A percentile compares a stretch with the other conserved stretches of the same genome.
Evolutionary conservation across 2,113 vertebrate species (phyloP).

Genomic region (Heterochromis multidens): DNA sequence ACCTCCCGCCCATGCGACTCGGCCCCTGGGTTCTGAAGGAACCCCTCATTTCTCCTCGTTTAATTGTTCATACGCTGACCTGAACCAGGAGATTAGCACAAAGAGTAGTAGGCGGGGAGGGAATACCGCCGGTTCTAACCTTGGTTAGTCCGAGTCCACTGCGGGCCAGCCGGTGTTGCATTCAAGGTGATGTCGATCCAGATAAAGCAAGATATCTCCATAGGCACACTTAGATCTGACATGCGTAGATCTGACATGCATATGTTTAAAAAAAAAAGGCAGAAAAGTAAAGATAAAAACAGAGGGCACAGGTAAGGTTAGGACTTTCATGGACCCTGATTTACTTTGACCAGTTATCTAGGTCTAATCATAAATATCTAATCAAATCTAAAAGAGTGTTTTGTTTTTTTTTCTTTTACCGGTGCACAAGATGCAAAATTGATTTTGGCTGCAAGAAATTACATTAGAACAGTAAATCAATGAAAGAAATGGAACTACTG

Average conservation of each 20-base stretch:
- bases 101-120: constrained; percentile 27
- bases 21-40: constrained; percentile 39
- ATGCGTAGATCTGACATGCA: not conserved
- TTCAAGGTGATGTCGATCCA: not conserved
- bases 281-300: not conserved
- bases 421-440: not conserved
- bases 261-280: not conserved
- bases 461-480: constrained; percentile 15
- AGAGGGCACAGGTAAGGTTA: not conserved
- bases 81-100: constrained; percentile 52
- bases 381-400: not conserved
- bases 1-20: constrained; percentile 44
- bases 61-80: constrained; percentile 68
- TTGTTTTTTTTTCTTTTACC: not conserved
- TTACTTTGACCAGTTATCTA: not conserved
- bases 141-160: constrained; percentile 34
- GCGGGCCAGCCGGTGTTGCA: not conserved
- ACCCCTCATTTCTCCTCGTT: constrained; percentile 47
- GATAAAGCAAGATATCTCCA: not conserved
- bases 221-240: no score
- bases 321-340: not conserved
- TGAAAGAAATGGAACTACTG: not conserved
- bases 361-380: not conserved
- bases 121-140: constrained; percentile 23
- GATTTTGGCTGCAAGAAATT: not conserved